Base-by-base conservation (phyloP, 2,113 vertebrate genomes). In the Bubo blakistoni region DNA sequence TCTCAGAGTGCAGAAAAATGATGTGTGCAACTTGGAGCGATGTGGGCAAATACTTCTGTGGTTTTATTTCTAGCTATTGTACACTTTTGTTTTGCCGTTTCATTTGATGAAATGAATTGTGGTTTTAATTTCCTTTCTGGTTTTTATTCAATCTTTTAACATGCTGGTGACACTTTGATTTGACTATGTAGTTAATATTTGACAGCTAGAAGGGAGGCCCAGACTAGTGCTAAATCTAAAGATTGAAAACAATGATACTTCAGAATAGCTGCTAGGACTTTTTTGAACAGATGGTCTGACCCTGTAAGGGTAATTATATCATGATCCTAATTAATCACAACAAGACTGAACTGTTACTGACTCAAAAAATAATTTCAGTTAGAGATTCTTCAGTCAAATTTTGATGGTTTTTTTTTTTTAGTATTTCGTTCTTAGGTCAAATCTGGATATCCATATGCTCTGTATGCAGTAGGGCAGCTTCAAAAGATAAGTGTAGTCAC, bases 311-410 rank as follows among this genome's bases (percentile, higher is more conserved):
- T 69, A 90, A 86, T 80, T 74, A 47, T 69, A 49, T 54, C 27
- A 80, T 77, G n/a, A 91, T 59, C 38, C 30, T 86, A 92, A 96
- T 87, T 92, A 84, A 59, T 76, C 24, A 78, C 77, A 85, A 79
- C n/a, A 93, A 26, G 30, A 38, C 26, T 59, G 52, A 72, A 57
- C 52, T 81, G 59, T 69, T 55, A 55, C 24, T 89, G 59, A 66
- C 22, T 73, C 47, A 57, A 49, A 69, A 81, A 80, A 8, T 70
- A 55, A 80, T 92, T 94, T 73, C 13, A 16, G 24, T 58, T 86
- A 38, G 34, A 69, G 15, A 44, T 55, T 81, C 29, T 81, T 81
- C 40, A 4, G 7, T 58, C 9, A 54, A 70, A 65, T 11, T 72
- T 70, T 40, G 17, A 25, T n/a, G n/a, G n/a, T n/a, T 6, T 59